These are phyloP conservation scores for Zenarchopterus dispar DNA, from an alignment of 2,797 vertebrate species.

Conservation along the genomic window DNA sequence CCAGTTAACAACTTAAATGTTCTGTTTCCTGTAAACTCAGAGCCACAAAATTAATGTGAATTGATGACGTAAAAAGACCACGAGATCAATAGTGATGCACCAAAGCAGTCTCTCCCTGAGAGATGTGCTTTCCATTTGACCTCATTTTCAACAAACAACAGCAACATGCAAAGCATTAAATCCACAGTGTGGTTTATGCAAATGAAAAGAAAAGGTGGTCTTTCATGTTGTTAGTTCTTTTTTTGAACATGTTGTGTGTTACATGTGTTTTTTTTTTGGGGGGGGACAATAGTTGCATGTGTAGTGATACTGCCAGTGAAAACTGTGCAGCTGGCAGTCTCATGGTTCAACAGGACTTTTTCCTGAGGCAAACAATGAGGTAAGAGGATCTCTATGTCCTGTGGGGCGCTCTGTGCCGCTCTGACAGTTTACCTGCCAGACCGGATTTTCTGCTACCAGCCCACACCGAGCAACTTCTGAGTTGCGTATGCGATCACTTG, in stretches of 20 bases:
- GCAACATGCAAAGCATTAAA: conserved; percentile 15
- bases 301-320: conserved; percentile 3
- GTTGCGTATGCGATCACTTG: conserved; percentile 17
- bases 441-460: conserved; percentile 61
- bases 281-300: background rate
- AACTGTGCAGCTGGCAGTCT: background rate
- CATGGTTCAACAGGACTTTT: conserved; percentile 16
- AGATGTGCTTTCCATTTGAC: conserved; percentile 4
- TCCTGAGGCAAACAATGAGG: conserved; percentile 53
- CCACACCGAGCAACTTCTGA: conserved; percentile 32
- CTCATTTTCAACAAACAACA: conserved; percentile 3
- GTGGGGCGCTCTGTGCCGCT: conserved; percentile 38
- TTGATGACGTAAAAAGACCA: background rate
- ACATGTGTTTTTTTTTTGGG: background rate
- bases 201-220: conserved; percentile 9
- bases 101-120: background rate
- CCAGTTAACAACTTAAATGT: conserved; percentile 7
- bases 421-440: conserved; percentile 70
- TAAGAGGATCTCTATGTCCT: conserved; percentile 58
- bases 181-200: background rate
- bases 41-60: conserved; percentile 9
- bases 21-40: conserved; percentile 39
- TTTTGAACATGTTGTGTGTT: background rate
- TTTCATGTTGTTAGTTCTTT: background rate
- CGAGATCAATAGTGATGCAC: conserved; percentile 6